phyloP scores from a whole-genome alignment of 1,140 invertebrate species.

The Potamilus streckersoni region DNA sequence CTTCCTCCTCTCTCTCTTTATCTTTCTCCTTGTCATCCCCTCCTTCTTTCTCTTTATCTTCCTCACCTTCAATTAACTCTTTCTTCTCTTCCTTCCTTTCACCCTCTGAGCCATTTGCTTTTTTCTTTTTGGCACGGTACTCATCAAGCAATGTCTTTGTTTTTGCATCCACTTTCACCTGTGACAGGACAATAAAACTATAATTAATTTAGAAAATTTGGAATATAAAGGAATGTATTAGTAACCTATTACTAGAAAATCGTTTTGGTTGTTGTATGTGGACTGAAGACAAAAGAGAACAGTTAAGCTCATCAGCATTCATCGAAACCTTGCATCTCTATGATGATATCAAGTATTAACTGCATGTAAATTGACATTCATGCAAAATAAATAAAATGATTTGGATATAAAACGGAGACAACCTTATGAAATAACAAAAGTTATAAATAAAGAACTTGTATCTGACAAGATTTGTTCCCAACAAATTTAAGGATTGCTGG shows the following conservation, averaged over 20 bases:
- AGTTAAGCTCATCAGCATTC: too few species aligned
- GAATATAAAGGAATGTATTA: background rate
- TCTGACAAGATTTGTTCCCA: too few species aligned
- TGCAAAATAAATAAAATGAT: too few species aligned
- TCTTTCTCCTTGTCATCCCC: constrained; percentile 49
- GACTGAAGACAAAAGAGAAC: background rate
- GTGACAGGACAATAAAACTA: background rate
- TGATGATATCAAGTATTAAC: too few species aligned
- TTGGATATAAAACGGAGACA: too few species aligned
- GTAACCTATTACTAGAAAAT: background rate
- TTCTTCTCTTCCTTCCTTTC: constrained; percentile 36
- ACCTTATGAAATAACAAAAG: too few species aligned
- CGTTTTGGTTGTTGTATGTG: background rate
- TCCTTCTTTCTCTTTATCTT: constrained; percentile 43
- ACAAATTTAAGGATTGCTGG: too few species aligned
- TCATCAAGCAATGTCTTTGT: constrained; percentile 94
- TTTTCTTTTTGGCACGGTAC: constrained; percentile 74
- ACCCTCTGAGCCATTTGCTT: constrained; percentile 4
- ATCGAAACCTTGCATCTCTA: too few species aligned
- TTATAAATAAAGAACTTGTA: too few species aligned
- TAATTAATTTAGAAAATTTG: background rate
- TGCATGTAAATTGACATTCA: too few species aligned
- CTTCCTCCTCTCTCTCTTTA: constrained; percentile 47
- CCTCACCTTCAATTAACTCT: constrained; percentile 40
- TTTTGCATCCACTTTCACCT: constrained; percentile 96